phyloP scores from a whole-genome alignment of 2,797 vertebrate species.

The Saxicola maurus region DNA sequence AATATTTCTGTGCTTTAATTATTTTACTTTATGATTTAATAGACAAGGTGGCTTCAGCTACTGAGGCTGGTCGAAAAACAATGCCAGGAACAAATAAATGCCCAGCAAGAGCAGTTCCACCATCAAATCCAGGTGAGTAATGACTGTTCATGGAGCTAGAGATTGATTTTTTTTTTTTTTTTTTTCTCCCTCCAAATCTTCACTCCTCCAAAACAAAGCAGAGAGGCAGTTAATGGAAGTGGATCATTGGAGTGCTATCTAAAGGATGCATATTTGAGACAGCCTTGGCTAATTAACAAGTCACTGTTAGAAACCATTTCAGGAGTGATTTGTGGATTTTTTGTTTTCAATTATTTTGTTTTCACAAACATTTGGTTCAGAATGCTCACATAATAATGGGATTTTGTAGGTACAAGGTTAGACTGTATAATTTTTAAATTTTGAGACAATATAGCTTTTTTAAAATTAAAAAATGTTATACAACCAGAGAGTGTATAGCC shows the following conservation, averaged over 20 bases:
- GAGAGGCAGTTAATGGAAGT: neutral
- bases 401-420: neutral
- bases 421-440: neutral
- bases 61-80: conserved; percentile 91
- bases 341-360: neutral
- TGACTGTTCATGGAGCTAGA: neutral
- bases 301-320: neutral
- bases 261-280: neutral
- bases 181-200: neutral
- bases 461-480: neutral
- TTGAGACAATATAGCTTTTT: neutral
- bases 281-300: neutral
- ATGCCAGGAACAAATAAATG: conserved; percentile 90
- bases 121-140: conserved; percentile 90
- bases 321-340: neutral
- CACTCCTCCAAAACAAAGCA: neutral
- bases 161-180: neutral
- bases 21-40: conserved; percentile 40
- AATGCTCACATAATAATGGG: neutral
- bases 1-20: neutral
- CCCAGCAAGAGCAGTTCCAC: conserved; percentile 93
- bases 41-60: conserved; percentile 91
- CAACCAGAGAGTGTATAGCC: neutral
- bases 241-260: neutral
- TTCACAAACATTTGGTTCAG: neutral